phyloP scores from a whole-genome alignment of 92 coral and sea anemone genomes.

The Palythoa caribaeorum region DNA sequence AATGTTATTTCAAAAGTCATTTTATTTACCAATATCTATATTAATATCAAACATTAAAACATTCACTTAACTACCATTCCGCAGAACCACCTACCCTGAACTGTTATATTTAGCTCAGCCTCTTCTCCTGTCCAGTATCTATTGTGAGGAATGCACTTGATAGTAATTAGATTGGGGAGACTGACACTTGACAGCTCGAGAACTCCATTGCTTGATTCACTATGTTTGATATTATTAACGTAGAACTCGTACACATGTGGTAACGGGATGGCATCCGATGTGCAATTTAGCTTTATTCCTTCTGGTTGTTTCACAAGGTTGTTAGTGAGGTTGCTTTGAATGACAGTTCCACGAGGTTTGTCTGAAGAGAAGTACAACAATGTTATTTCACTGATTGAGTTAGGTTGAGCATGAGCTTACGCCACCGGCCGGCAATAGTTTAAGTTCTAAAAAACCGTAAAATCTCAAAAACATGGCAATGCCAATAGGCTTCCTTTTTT shows the following conservation, averaged over 20 bases:
- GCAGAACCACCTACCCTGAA: too few species aligned
- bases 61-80: too few species aligned
- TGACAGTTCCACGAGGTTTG: conserved; percentile 4
- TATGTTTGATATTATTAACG: not conserved
- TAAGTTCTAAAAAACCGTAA: too few species aligned
- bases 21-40: too few species aligned
- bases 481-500: too few species aligned
- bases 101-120: not conserved
- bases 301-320: conserved; percentile 1
- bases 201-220: not conserved
- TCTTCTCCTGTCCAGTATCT: conserved; percentile 4
- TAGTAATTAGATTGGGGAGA: not conserved
- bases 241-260: not conserved
- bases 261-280: conserved; percentile 12
- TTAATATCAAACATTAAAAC: too few species aligned
- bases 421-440: not conserved
- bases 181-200: not conserved
- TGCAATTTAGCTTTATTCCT: not conserved
- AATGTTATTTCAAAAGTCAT: too few species aligned
- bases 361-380: not conserved
- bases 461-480: not conserved
- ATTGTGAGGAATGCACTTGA: conserved; percentile 25
- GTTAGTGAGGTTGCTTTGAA: not conserved
- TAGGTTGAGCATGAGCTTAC: not conserved
- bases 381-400: not conserved